A percentile compares a stretch with the other conserved stretches of the same genome.
Evolutionary conservation across 2,113 vertebrate species (phyloP).

Genomic region (Upupa epops): DNA sequence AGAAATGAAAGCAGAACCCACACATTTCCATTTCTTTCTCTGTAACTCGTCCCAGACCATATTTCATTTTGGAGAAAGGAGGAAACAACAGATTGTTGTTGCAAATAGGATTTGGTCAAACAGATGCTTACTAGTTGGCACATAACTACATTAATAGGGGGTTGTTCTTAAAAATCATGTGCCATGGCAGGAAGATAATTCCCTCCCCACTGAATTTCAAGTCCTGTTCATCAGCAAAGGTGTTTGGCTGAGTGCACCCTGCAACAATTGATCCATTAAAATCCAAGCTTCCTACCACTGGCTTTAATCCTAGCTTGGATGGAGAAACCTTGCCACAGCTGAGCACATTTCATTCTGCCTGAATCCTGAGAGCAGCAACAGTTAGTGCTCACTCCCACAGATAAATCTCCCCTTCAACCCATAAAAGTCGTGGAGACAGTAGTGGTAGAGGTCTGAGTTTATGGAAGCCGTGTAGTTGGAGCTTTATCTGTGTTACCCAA

Average conservation of each 20-base stretch:
- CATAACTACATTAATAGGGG: conserved; percentile 41
- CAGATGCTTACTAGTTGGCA: conserved; percentile 41
- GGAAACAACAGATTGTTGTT: conserved; percentile 8
- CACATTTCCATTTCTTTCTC: background rate
- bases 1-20: background rate
- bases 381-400: background rate
- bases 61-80: background rate
- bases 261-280: conserved; percentile 58
- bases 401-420: background rate
- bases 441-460: background rate
- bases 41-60: background rate
- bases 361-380: background rate
- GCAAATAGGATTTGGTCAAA: conserved; percentile 66
- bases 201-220: conserved; percentile 26
- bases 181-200: conserved; percentile 25
- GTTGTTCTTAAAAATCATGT: conserved; percentile 41
- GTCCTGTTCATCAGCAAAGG: conserved; percentile 24
- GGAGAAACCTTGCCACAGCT: background rate
- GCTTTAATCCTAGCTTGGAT: conserved; percentile 62
- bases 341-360: background rate
- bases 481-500: background rate
- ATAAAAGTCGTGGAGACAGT: background rate
- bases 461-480: background rate
- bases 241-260: conserved; percentile 26
- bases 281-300: background rate